A percentile compares a stretch with the other conserved stretches of the same genome.
Conservation (phyloP, 1,140 invertebrate species). For the Trachelipus rathkii region DNA sequence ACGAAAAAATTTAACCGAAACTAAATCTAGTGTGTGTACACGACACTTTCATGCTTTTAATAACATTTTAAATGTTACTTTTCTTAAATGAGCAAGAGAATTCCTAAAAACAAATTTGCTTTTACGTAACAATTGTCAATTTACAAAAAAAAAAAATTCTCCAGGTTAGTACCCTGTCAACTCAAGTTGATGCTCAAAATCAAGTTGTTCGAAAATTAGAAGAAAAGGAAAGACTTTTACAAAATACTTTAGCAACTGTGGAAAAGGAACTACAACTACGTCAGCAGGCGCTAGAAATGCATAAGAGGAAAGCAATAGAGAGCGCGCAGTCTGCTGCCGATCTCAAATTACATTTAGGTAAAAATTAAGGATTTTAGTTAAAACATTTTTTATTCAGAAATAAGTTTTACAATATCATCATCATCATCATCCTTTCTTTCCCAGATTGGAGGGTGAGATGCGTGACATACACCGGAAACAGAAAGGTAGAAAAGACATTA, state of each 20-base stretch:
- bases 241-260: constrained; percentile 84
- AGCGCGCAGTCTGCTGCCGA: constrained; percentile 90
- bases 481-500: too few relatives aligned
- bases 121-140: too few relatives aligned
- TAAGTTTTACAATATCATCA: too few relatives aligned
- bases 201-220: constrained; percentile 89
- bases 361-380: constrained; percentile 39
- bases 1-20: not conserved
- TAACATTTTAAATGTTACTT: not conserved
- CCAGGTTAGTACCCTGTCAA: constrained; percentile 46
- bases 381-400: too few relatives aligned
- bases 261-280: constrained; percentile 89
- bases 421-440: too few relatives aligned
- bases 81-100: not conserved
- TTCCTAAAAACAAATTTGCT: not conserved
- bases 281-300: constrained; percentile 94
- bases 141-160: not conserved
- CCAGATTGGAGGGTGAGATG: too few relatives aligned
- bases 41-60: not conserved
- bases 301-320: constrained; percentile 94
- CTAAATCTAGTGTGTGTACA: not conserved
- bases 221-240: constrained; percentile 92
- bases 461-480: too few relatives aligned
- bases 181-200: constrained; percentile 84
- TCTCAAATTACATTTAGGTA: constrained; percentile 91